Evolutionary conservation across 2,888 invertebrate genomes (phyloP).

Genomic region (Epinotia nisella): DNA sequence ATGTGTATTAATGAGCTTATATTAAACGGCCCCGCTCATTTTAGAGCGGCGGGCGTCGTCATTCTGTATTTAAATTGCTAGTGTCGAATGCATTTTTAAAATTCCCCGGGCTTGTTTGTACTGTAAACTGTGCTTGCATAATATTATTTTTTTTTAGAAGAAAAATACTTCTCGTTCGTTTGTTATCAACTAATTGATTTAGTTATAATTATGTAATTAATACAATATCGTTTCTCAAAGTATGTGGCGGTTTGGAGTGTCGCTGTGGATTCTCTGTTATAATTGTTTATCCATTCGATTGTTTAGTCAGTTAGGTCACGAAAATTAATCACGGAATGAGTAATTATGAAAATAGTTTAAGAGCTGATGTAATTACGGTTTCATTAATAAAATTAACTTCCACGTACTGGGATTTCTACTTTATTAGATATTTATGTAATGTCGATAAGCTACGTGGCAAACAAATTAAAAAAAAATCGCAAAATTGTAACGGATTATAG

Average conservation of each 20-base stretch:
- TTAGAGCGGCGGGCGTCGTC: constrained; percentile 60
- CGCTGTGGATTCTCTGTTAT: constrained; percentile 67
- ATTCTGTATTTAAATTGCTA: constrained; percentile 75
- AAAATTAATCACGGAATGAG: constrained; percentile 76
- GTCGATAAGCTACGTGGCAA: constrained; percentile 75
- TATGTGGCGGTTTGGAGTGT: constrained; percentile 61
- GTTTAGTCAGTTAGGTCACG: constrained; percentile 74
- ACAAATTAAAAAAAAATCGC: constrained; percentile 79
- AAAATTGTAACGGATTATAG: constrained; percentile 82
- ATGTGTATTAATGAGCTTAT: constrained; percentile 70
- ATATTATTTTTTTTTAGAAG: constrained; percentile 64
- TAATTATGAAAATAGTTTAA: constrained; percentile 79
- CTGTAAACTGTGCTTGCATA: constrained; percentile 66
- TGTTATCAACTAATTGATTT: constrained; percentile 44
- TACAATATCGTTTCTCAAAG: constrained; percentile 67
- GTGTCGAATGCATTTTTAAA: constrained; percentile 56
- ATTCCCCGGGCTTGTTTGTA: constrained; percentile 66
- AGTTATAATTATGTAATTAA: constrained; percentile 56
- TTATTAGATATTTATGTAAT: constrained; percentile 81
- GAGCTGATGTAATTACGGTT: constrained; percentile 78
- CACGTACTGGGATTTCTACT: constrained; percentile 81
- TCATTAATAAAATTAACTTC: constrained; percentile 83
- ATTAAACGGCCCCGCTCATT: constrained; percentile 61
- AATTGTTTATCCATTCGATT: constrained; percentile 69
- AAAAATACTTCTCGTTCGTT: constrained; percentile 43